Percentiles rank a stretch among this genome's conserved stretches.
These are phyloP conservation scores for Thaumetopoea pityocampa DNA, from an alignment of 1,140 invertebrate species.

Conservation along the genomic window DNA sequence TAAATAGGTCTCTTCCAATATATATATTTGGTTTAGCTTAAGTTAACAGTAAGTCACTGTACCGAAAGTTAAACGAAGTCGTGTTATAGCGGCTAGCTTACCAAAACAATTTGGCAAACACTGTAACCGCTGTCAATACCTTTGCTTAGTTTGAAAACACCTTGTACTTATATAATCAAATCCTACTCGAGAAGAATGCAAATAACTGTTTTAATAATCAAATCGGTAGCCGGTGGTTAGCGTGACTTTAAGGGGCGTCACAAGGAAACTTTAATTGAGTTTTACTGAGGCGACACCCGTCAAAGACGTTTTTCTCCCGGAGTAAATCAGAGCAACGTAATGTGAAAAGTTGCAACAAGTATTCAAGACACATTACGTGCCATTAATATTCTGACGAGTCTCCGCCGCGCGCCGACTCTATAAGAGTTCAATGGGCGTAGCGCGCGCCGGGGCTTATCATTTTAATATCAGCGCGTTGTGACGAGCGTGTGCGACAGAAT, in stretches of 20 bases:
- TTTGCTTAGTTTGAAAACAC: background rate
- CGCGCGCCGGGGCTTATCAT: conserved; percentile 20
- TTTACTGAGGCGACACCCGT: conserved; percentile 29
- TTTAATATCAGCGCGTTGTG: conserved; percentile 12
- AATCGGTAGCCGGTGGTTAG: conserved; percentile 8
- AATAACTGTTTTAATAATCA: too few species aligned
- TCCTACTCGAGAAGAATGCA: background rate
- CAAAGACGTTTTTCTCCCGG: conserved; percentile 52
- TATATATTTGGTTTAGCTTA: too few species aligned
- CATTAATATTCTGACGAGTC: conserved; percentile 67
- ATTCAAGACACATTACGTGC: conserved; percentile 65
- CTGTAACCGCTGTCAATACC: too few species aligned
- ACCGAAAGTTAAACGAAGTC: too few species aligned
- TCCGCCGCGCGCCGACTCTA: conserved; percentile 37
- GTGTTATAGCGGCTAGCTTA: too few species aligned
- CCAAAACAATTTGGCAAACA: too few species aligned
- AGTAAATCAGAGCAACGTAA: conserved; percentile 60
- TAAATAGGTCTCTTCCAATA: too few species aligned
- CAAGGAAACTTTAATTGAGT: conserved; percentile 41
- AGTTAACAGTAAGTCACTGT: too few species aligned
- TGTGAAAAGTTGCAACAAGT: conserved; percentile 74
- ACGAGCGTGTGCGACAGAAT: background rate
- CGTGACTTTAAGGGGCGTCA: conserved; percentile 11
- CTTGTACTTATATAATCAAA: background rate
- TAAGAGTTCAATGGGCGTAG: conserved; percentile 50